These are phyloP conservation scores for Paramormyrops kingsleyae DNA, from an alignment of 2,113 vertebrate species.

Conservation along the genomic window DNA sequence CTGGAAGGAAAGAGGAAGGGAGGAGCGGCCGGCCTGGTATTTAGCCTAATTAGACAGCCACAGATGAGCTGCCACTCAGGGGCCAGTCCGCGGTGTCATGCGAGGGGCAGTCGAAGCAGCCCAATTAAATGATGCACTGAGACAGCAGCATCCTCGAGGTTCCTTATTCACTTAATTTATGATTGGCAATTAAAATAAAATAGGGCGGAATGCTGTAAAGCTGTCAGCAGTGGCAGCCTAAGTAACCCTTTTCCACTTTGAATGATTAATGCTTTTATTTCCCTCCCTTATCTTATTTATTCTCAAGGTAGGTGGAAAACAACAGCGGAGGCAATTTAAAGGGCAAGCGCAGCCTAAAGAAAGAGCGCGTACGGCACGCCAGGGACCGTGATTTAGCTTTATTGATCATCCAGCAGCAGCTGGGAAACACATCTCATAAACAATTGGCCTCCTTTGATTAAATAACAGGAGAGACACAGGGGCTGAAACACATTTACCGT, in stretches of 20 bases:
- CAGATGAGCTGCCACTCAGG: conserved; percentile 66
- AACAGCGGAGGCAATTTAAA: background rate
- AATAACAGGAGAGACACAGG: background rate
- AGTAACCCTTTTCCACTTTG: conserved; percentile 65
- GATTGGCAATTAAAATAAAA: conserved; percentile 72
- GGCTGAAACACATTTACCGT: background rate
- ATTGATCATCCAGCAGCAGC: background rate
- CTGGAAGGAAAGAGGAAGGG: background rate
- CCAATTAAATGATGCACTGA: conserved; percentile 65
- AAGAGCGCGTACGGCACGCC: background rate
- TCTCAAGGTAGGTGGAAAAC: conserved; percentile 30
- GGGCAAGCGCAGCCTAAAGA: background rate
- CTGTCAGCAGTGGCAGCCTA: conserved; percentile 59
- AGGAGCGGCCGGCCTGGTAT: conserved; percentile 35
- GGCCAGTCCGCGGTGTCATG: conserved; percentile 65
- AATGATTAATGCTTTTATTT: conserved; percentile 64
- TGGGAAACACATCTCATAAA: conserved; percentile 5
- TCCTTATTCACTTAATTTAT: conserved; percentile 68
- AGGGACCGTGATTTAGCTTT: background rate
- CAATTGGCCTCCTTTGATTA: conserved; percentile 4
- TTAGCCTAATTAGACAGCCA: conserved; percentile 60
- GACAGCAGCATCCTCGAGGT: conserved; percentile 48
- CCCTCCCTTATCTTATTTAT: conserved; percentile 62
- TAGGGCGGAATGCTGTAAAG: conserved; percentile 62
- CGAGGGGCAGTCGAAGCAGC: conserved; percentile 62